Evolutionary conservation across 2,113 vertebrate species (phyloP).

Genomic region (Mormyrus iriodes): DNA sequence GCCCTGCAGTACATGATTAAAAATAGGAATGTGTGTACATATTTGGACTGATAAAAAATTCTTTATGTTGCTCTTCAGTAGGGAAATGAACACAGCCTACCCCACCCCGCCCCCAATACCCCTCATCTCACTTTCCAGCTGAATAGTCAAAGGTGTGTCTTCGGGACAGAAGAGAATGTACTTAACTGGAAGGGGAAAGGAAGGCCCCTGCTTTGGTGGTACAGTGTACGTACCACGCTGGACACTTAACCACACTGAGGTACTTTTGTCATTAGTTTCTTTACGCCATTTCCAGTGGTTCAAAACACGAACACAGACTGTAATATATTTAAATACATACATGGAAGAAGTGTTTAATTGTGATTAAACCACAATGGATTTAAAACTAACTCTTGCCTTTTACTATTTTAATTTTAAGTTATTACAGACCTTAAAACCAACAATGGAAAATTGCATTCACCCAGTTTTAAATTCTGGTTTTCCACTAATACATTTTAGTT

Average conservation of each 20-base stretch:
- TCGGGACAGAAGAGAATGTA: not conserved
- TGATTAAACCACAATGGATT: not conserved
- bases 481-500: not conserved
- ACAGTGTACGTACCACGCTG: not conserved
- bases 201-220: not conserved
- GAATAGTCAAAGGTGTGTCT: conserved; percentile 56
- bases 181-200: not conserved
- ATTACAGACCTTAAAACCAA: not conserved
- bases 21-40: conserved; percentile 63
- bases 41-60: conserved; percentile 43
- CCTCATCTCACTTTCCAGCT: conserved; percentile 58
- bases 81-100: conserved; percentile 40
- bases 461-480: not conserved
- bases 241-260: not conserved
- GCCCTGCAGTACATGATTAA: conserved; percentile 74
- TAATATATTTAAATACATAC: not conserved
- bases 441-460: not conserved
- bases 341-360: not conserved
- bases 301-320: not conserved
- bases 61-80: conserved; percentile 52
- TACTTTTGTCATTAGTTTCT: not conserved
- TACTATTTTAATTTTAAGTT: not conserved
- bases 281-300: not conserved
- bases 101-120: conserved; percentile 30
- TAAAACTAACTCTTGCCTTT: not conserved